Conservation (phyloP, 1,140 invertebrate genomes). For the Schlechtendalia chinensis region DNA sequence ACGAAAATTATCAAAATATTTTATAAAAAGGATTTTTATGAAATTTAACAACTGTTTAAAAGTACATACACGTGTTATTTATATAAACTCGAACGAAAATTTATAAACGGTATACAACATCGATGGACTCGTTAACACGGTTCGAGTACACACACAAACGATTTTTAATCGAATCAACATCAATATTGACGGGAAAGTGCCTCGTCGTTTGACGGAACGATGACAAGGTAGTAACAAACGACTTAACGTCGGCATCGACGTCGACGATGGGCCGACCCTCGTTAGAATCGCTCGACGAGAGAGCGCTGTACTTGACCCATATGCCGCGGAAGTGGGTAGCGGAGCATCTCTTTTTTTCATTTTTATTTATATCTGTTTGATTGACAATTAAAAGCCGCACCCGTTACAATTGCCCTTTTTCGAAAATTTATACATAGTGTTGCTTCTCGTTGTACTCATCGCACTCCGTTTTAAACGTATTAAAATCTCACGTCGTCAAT, state of each 20-base stretch:
- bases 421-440: conserved; percentile 1
- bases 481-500: too few relatives aligned
- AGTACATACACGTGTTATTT: too few relatives aligned
- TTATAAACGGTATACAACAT: too few relatives aligned
- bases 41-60: too few relatives aligned
- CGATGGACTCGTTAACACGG: neutral
- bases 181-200: neutral
- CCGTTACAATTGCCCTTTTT: neutral
- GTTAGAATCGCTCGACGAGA: conserved; percentile 23
- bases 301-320: conserved; percentile 12
- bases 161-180: conserved; percentile 7
- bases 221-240: neutral
- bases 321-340: neutral
- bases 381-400: conserved; percentile 42
- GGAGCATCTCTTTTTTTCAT: conserved; percentile 16
- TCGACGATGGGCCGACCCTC: neutral
- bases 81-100: too few relatives aligned
- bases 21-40: too few relatives aligned
- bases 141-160: neutral
- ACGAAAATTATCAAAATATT: too few relatives aligned
- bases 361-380: conserved; percentile 10
- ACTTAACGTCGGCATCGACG: too few relatives aligned
- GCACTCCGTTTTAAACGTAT: too few relatives aligned
- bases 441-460: neutral
- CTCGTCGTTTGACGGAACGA: neutral